phyloP scores from a whole-genome alignment of 92 coral and sea anemone species.

The Anthopleura xanthogrammica region DNA sequence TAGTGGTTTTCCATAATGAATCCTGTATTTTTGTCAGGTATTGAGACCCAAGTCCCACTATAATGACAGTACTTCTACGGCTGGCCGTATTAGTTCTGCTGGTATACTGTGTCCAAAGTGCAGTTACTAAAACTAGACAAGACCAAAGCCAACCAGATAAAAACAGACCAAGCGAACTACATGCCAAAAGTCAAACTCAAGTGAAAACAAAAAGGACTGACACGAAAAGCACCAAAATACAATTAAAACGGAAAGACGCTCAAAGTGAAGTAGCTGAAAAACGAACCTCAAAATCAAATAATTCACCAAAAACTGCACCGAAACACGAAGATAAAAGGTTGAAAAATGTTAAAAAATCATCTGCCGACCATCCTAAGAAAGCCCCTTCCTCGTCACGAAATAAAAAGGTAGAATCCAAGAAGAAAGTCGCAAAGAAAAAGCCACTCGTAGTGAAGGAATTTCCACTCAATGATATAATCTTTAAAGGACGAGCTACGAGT shows the following conservation, averaged over 20 bases:
- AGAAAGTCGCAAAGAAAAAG: constrained; percentile 30
- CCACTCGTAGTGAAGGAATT: constrained; percentile 47
- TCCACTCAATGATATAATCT: constrained; percentile 58
- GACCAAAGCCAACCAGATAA: constrained; percentile 8
- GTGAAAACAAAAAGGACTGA: neutral
- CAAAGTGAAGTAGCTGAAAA: neutral
- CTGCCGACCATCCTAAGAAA: neutral
- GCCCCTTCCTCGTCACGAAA: neutral
- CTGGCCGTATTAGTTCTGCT: constrained; percentile 10
- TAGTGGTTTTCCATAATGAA: neutral
- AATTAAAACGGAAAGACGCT: neutral
- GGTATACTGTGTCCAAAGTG: constrained; percentile 21
- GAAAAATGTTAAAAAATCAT: neutral
- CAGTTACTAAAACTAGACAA: constrained; percentile 26
- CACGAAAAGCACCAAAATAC: neutral
- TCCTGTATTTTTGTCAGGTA: neutral
- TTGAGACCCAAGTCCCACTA: neutral
- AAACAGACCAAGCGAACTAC: constrained; percentile 17
- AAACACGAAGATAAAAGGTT: neutral
- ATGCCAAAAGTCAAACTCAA: neutral
- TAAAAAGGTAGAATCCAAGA: constrained; percentile 22
- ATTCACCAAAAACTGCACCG: neutral
- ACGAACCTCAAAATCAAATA: neutral
- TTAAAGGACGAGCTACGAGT: constrained; percentile 69
- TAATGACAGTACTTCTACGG: constrained; percentile 10